Conservation (phyloP, 2,113 vertebrate genomes). For the Ophthalmolycus amberensis region DNA sequence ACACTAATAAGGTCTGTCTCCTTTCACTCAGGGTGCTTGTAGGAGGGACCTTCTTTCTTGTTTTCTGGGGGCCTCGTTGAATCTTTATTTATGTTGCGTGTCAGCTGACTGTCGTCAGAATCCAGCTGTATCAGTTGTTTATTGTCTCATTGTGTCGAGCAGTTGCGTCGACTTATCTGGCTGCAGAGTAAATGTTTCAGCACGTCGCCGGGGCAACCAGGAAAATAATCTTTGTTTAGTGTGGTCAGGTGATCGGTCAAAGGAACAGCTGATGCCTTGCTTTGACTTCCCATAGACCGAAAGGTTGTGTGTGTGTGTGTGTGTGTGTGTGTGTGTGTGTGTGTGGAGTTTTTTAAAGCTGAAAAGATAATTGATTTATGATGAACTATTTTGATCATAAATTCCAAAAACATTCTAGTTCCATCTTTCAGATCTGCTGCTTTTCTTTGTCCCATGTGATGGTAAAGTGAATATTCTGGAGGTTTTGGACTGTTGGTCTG, state of each 20-base stretch:
- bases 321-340: background rate
- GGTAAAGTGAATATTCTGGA: too few relatives aligned
- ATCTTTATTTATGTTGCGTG: slow-evolving; percentile 26
- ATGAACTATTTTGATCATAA: too few relatives aligned
- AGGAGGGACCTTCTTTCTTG: background rate
- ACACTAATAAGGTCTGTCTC: slow-evolving; percentile 61
- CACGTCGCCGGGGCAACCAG: slow-evolving; percentile 65
- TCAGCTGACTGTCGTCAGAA: slow-evolving; percentile 16
- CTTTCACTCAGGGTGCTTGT: slow-evolving; percentile 29
- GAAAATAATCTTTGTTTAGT: slow-evolving; percentile 63
- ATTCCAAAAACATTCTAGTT: too few relatives aligned
- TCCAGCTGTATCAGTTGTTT: slow-evolving; percentile 38
- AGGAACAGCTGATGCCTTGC: slow-evolving; percentile 63
- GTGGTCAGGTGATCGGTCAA: slow-evolving; percentile 55
- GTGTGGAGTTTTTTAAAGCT: background rate
- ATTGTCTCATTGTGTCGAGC: slow-evolving; percentile 40
- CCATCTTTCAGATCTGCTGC: too few relatives aligned
- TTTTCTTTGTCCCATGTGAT: too few relatives aligned
- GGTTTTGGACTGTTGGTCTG: too few relatives aligned
- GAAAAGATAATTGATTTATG: too few relatives aligned
- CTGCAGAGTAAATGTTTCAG: slow-evolving; percentile 64
- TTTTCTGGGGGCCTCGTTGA: background rate
- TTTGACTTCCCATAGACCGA: slow-evolving; percentile 60
- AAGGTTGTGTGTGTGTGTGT: background rate
- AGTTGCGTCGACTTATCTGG: slow-evolving; percentile 57